These are phyloP conservation scores for Strigamia maritima DNA, from an alignment of 2,888 invertebrate species.

Conservation along the genomic window DNA sequence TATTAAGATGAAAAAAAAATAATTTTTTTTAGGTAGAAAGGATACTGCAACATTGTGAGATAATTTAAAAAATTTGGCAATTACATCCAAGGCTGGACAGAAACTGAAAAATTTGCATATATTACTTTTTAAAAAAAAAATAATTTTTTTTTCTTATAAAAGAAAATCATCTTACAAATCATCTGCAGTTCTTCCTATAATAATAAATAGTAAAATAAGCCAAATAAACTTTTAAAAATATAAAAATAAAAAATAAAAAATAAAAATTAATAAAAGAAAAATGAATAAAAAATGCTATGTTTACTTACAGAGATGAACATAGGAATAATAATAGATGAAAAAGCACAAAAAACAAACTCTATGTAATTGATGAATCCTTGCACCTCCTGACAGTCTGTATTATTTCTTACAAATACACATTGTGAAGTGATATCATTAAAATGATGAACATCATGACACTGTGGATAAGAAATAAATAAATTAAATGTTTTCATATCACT, in stretches of 20 bases:
- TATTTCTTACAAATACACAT: slow-evolving; percentile 50
- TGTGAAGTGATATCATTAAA: background rate
- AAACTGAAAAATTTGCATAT: slow-evolving; percentile 52
- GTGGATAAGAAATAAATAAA: too few relatives aligned
- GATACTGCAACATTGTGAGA: slow-evolving; percentile 58
- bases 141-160: too few relatives aligned
- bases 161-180: slow-evolving; percentile 58
- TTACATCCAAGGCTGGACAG: slow-evolving; percentile 58
- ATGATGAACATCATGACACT: too few relatives aligned
- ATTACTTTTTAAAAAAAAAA: slow-evolving; percentile 11
- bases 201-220: slow-evolving; percentile 58
- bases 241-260: slow-evolving; percentile 8
- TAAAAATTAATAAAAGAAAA: too few relatives aligned
- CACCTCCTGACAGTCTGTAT: slow-evolving; percentile 50
- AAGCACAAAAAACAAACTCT: slow-evolving; percentile 51
- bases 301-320: slow-evolving; percentile 49
- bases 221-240: slow-evolving; percentile 52
- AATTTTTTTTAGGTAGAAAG: slow-evolving; percentile 35
- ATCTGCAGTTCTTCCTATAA: slow-evolving; percentile 59
- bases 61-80: slow-evolving; percentile 55
- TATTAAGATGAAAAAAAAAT: background rate
- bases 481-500: too few relatives aligned
- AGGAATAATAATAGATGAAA: slow-evolving; percentile 44
- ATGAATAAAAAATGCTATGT: background rate
- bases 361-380: slow-evolving; percentile 53